Evolutionary conservation across 2,888 invertebrate species (phyloP), one percentile per base, ranked within the genome.

Genomic region (Deilephila porcellus): DNA sequence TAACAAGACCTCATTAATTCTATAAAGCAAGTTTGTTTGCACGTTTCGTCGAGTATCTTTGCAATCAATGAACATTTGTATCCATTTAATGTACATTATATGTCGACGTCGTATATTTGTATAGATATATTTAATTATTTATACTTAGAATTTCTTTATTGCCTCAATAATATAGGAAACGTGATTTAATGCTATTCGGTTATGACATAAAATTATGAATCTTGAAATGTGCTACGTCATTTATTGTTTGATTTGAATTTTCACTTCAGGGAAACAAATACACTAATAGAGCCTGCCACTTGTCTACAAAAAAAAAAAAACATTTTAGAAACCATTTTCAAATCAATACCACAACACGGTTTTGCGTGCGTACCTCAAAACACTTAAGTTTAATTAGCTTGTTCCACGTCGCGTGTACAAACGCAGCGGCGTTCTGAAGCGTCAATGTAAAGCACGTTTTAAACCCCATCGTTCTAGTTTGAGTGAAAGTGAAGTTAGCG

Each of bases 401-500:
- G 52, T 71, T 52, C 32, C 29, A 29, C 62, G 20, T 62, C 70
- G 70, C 70, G 70, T 59, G 59, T 29, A 45, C 25, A 56, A 56
- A n/a, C 70, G 32, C 56, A 34, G 19, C 32, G 7, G 32, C 56
- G 53, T 56, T 53, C n/a, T 19, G n/a, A 19, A 53, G 7, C 73
- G 52, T 60, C 73, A 62, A 29, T 70, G 70, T 37, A 59, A 73
- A 59, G 20, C 70, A 52, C 52, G 45, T 34, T 63, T 64, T 52
- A 45, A 72, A 75, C 74, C 71, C 70, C 71, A 75, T 73, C 70
- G 73, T 73, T 73, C 75, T 79, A 71, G 74, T 67, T 70, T 37
- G 74, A 82, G 74, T 76, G 79, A 80, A 80, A 86, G 82, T 82
- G 79, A 83, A 84, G 77, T 84, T 52, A 81, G 70, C 52, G 63